phyloP scores from a whole-genome alignment of 2,113 vertebrate genomes.

The Vombatus ursinus region DNA sequence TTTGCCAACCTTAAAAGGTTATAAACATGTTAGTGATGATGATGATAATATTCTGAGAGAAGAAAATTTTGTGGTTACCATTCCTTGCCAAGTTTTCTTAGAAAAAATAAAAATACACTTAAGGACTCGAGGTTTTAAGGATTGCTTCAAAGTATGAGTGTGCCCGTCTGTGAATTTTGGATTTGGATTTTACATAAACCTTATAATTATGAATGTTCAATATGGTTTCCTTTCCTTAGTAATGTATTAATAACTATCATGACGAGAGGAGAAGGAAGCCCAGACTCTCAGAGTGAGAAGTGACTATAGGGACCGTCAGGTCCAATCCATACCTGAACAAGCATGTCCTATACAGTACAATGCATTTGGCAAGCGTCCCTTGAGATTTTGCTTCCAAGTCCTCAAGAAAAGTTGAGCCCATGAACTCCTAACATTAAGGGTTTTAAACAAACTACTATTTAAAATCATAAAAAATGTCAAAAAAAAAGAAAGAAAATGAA shows the following conservation, averaged over 20 bases:
- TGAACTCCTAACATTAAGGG: background rate
- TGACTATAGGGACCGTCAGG: background rate
- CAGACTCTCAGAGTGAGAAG: background rate
- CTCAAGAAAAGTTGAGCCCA: background rate
- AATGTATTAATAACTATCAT: background rate
- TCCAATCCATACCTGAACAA: background rate
- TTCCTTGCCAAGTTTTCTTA: background rate
- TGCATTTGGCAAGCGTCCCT: background rate
- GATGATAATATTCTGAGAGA: background rate
- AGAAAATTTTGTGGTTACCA: background rate
- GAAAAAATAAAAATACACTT: background rate
- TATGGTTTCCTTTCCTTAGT: background rate
- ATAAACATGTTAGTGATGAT: background rate
- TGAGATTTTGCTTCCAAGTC: background rate
- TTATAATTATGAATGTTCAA: background rate
- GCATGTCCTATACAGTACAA: background rate
- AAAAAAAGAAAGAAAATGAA: background rate
- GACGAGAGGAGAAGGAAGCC: background rate
- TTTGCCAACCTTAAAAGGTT: background rate
- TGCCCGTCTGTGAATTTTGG: background rate
- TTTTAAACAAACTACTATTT: background rate
- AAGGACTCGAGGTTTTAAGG: background rate
- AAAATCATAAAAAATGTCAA: background rate
- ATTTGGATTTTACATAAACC: background rate
- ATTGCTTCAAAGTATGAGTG: background rate